Percentiles rank a stretch among this genome's conserved stretches.
Evolutionary conservation across 1,140 invertebrate species (phyloP).

Genomic region (Drusus annulatus): DNA sequence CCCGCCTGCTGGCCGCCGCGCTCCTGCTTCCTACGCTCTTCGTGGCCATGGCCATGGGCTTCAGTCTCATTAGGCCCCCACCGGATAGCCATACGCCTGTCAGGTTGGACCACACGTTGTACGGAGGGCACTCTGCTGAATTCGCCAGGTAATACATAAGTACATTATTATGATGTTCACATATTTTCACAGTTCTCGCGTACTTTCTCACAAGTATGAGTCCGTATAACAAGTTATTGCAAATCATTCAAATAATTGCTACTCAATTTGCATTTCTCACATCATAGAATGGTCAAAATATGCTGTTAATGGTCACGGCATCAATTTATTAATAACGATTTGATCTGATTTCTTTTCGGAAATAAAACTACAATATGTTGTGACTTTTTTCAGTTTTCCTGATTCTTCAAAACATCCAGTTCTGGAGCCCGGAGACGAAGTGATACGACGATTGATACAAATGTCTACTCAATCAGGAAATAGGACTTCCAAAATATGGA

Average conservation of each 20-base stretch:
- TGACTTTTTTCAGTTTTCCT: slow-evolving; percentile 18
- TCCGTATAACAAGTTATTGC: too few relatives aligned
- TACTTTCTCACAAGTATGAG: too few relatives aligned
- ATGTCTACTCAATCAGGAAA: slow-evolving; percentile 17
- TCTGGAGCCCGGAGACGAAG: not conserved
- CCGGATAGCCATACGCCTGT: slow-evolving; percentile 74
- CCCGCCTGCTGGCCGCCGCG: slow-evolving; percentile 74
- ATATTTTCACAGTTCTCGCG: too few relatives aligned
- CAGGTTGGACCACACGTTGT: slow-evolving; percentile 70
- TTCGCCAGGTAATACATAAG: slow-evolving; percentile 50
- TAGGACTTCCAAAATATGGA: slow-evolving; percentile 28
- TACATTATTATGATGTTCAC: too few relatives aligned
- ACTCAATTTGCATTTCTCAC: too few relatives aligned
- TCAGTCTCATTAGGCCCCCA: slow-evolving; percentile 77
- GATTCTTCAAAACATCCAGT: not conserved
- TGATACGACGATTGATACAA: slow-evolving; percentile 6
- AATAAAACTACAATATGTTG: too few relatives aligned
- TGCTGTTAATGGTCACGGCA: too few relatives aligned
- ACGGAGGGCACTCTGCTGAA: slow-evolving; percentile 63
- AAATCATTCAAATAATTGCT: too few relatives aligned
- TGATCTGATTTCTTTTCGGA: too few relatives aligned
- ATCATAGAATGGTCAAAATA: too few relatives aligned
- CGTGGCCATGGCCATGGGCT: slow-evolving; percentile 78
- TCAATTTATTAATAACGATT: too few relatives aligned
- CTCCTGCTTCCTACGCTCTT: slow-evolving; percentile 76